Evolutionary conservation across 2,888 invertebrate species (phyloP), one percentile per base, ranked within the genome.

Genomic region (Carabus problematicus): DNA sequence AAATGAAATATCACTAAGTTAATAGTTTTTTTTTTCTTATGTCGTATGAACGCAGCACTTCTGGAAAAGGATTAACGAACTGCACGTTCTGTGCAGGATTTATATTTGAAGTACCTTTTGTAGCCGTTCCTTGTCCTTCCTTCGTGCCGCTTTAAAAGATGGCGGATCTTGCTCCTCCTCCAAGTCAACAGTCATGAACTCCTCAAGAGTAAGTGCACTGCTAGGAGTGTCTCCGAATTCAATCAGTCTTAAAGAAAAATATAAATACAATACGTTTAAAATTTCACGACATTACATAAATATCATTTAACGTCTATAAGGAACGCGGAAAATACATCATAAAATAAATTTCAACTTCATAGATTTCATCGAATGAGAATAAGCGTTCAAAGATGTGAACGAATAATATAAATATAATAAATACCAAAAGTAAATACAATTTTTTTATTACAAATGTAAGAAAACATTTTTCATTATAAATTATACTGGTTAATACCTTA

Each of bases 201-300:
- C 98, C 75, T 98, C 97, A 29, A 98, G 84, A 0, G 98, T 98
- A 63, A 99, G 84, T 8, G 92, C 91, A 77, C 97, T 95, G 9
- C 97, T 96, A 0, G 98, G 97, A 0, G 99, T 99, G 75, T 96
- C 95, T 0, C 96, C 95, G 81, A 99, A 99, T 83, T 99, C 99
- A 39, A 92, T 87, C 45, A 99, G 84, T 70, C 94, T 88, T 29
- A 29, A 29, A 29, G 29, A 29, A 29, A 29, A 29, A 29, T 29
- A 29, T 29, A 29, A 29, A 29, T 29, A 29, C 6, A 29, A 3
- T 29, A 2, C 29, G 6, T 29, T 29, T 29, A 62, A 64, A 68
- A 61, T 39, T 8, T 49, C 11, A 29, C 19, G 8, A 47, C 12
- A n/a, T 47, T 47, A 9, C 7, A 47, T 14, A 14, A 16, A 52